Percentiles rank a stretch among this genome's conserved stretches.
Evolutionary conservation across 2,888 invertebrate genomes (phyloP).

Genomic region (Mayetiola destructor): DNA sequence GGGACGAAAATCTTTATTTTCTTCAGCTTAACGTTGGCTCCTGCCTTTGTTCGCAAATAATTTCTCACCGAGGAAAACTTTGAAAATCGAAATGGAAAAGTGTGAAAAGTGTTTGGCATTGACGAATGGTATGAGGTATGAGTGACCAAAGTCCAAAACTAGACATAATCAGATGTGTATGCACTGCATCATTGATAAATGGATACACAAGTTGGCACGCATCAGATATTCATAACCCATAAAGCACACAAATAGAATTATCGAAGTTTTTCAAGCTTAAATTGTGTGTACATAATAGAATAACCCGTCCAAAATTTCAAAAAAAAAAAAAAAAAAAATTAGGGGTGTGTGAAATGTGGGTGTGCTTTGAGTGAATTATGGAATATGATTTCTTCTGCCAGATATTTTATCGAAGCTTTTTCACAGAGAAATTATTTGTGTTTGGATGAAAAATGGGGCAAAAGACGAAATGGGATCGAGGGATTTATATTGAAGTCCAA

Average conservation of each 20-base stretch:
- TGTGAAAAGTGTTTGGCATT: background rate
- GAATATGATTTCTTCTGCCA: constrained; percentile 9
- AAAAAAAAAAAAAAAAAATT: too few species aligned
- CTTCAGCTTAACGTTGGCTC: too few species aligned
- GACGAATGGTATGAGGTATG: too few species aligned
- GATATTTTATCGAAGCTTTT: constrained; percentile 10
- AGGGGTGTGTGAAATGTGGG: background rate
- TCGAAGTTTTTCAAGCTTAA: constrained; percentile 12
- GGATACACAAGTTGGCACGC: too few species aligned
- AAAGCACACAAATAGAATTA: constrained; percentile 11
- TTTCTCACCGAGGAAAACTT: constrained; percentile 9
- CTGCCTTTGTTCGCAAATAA: constrained; percentile 10
- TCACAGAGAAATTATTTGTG: too few species aligned
- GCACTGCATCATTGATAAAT: too few species aligned
- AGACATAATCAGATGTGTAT: constrained; percentile 9
- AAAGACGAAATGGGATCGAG: too few species aligned
- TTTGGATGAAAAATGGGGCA: background rate
- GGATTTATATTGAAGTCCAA: too few species aligned
- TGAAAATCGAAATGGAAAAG: background rate
- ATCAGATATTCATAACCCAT: constrained; percentile 7
- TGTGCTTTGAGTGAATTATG: constrained; percentile 2
- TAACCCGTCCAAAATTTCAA: too few species aligned
- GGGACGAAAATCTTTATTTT: too few species aligned
- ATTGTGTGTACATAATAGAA: background rate
- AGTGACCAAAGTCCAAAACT: background rate